A percentile compares a stretch with the other conserved stretches of the same genome.
Conservation (phyloP, 1,140 invertebrate species). For the Bilobella aurantiaca region DNA sequence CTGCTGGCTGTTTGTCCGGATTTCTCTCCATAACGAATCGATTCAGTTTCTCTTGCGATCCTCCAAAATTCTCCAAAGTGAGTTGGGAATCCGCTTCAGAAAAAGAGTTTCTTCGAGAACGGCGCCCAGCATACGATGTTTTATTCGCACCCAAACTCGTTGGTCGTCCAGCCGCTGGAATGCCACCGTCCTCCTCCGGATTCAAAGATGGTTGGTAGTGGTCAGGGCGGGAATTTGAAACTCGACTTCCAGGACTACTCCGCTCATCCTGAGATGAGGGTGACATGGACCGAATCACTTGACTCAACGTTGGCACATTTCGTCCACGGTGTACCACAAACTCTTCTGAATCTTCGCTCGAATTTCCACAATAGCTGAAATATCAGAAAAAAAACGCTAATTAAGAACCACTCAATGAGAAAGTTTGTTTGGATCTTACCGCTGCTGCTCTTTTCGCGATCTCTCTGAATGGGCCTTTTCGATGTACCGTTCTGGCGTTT, state of each 20-base stretch:
- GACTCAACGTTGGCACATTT: constrained; percentile 65
- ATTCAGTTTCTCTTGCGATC: constrained; percentile 58
- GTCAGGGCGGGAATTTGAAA: constrained; percentile 27
- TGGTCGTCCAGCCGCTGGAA: constrained; percentile 61
- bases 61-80: constrained; percentile 84
- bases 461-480: constrained; percentile 32
- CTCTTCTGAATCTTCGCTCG: constrained; percentile 45
- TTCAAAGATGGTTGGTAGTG: constrained; percentile 7
- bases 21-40: constrained; percentile 50
- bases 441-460: constrained; percentile 22
- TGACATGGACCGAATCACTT: constrained; percentile 44
- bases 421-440: background rate
- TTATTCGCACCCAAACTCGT: constrained; percentile 66
- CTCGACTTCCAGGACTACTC: constrained; percentile 34
- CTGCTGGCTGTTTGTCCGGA: constrained; percentile 62
- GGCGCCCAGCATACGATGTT: constrained; percentile 60
- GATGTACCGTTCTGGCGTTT: constrained; percentile 26
- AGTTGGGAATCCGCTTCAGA: constrained; percentile 70
- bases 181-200: constrained; percentile 31
- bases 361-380: constrained; percentile 30
- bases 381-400: background rate
- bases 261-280: constrained; percentile 37
- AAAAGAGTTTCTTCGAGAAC: constrained; percentile 70
- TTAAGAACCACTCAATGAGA: background rate
- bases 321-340: constrained; percentile 69